phyloP scores from a whole-genome alignment of 2,888 invertebrate genomes.

The Trichopoda pennipes region DNA sequence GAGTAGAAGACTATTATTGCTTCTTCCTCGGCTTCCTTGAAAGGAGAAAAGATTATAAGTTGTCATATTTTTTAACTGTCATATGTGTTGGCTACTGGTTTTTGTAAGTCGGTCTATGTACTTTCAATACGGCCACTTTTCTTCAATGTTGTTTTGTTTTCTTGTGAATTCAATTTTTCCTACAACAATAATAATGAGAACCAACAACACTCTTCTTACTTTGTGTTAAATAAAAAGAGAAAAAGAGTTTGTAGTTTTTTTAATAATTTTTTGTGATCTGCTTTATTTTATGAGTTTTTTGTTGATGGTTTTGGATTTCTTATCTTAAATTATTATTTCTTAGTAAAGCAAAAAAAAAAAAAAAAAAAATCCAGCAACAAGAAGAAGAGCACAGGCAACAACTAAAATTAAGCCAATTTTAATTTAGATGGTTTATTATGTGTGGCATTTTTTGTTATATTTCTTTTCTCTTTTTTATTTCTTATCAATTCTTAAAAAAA shows the following conservation, averaged over 20 bases:
- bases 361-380: too few species aligned
- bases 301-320: background rate
- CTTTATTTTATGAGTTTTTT: slow-evolving; percentile 36
- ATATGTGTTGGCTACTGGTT: slow-evolving; percentile 74
- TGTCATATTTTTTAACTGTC: slow-evolving; percentile 76
- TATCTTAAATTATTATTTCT: slow-evolving; percentile 56
- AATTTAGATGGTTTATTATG: slow-evolving; percentile 36
- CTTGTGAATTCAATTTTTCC: slow-evolving; percentile 56
- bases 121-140: background rate
- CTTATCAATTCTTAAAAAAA: slow-evolving; percentile 55
- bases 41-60: slow-evolving; percentile 72
- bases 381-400: background rate
- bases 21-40: slow-evolving; percentile 52
- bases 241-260: slow-evolving; percentile 38
- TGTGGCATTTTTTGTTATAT: slow-evolving; percentile 57
- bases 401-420: slow-evolving; percentile 27
- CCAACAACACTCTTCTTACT: slow-evolving; percentile 64
- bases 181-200: slow-evolving; percentile 44
- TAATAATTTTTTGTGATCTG: slow-evolving; percentile 49
- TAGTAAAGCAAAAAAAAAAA: slow-evolving; percentile 45
- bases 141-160: slow-evolving; percentile 20
- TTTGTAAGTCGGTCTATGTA: slow-evolving; percentile 27
- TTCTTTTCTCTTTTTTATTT: slow-evolving; percentile 44
- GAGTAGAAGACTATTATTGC: background rate
- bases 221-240: slow-evolving; percentile 54